Conservation (phyloP, 2,113 vertebrate species). For the Otus sunia region DNA sequence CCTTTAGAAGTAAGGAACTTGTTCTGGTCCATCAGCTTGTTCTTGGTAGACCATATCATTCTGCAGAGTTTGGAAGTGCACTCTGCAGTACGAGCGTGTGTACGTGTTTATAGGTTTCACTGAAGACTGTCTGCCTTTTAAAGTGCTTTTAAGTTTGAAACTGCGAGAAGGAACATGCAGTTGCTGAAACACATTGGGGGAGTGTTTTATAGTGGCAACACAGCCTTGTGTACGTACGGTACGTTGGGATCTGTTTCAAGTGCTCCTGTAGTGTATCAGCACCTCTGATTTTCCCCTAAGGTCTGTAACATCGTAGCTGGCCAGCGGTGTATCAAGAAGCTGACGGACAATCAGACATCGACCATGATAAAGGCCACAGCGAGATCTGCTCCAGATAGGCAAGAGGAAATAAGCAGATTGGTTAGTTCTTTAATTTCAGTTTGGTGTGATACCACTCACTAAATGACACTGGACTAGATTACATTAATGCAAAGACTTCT, state of each 20-base stretch:
- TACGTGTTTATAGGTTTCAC: not conserved
- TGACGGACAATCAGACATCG: conserved; percentile 99
- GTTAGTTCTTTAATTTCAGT: conserved; percentile 74
- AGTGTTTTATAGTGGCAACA: not conserved
- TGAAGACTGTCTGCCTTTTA: not conserved
- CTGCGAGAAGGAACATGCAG: fast-evolving
- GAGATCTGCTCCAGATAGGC: conserved; percentile 94
- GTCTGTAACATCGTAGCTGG: conserved; percentile 99
- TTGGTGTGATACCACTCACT: not conserved
- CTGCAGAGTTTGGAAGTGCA: not conserved
- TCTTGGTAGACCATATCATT: not conserved
- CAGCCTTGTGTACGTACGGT: fast-evolving
- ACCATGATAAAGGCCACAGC: conserved; percentile 99
- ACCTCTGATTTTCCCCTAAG: conserved; percentile 57
- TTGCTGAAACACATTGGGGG: fast-evolving
- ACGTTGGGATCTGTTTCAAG: not conserved
- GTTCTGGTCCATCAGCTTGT: not conserved
- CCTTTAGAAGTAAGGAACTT: conserved; percentile 91
- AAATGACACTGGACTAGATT: not conserved
- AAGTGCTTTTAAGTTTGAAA: not conserved
- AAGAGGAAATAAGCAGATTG: conserved; percentile 97
- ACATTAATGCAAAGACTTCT: not conserved
- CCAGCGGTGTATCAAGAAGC: conserved; percentile 97
- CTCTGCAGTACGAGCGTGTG: not conserved
- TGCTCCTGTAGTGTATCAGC: not conserved